Evolutionary conservation across 2,797 vertebrate species (phyloP).

Genomic region (Anomalospiza imberbis): DNA sequence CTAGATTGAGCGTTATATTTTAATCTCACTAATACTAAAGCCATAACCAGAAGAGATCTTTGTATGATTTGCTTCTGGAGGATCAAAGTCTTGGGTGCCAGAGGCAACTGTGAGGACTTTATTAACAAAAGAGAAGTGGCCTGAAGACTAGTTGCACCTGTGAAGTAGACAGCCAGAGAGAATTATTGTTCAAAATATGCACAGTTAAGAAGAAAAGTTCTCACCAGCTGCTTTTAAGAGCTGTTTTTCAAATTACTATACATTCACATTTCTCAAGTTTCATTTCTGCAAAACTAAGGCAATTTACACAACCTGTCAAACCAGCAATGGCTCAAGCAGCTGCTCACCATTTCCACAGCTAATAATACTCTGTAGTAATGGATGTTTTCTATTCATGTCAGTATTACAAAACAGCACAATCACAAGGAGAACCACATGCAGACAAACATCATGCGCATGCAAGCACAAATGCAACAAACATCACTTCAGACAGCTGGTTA

Average conservation of each 20-base stretch:
- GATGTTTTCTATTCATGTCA: background rate
- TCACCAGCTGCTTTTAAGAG: background rate
- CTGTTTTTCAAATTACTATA: background rate
- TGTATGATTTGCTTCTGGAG: background rate
- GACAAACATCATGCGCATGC: constrained; percentile 58
- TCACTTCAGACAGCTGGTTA: constrained; percentile 68
- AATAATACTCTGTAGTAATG: background rate
- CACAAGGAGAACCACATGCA: constrained; percentile 37
- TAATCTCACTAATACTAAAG: background rate
- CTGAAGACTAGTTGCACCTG: background rate
- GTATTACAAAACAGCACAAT: background rate
- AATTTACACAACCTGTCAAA: background rate
- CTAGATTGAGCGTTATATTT: background rate
- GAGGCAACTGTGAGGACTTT: background rate
- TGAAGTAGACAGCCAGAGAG: background rate
- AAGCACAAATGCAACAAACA: constrained; percentile 65
- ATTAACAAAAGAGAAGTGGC: background rate
- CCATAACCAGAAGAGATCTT: background rate
- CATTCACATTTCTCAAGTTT: background rate
- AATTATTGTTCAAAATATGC: background rate
- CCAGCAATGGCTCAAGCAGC: background rate
- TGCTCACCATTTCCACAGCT: background rate
- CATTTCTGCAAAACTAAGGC: background rate
- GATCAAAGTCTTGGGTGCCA: background rate
- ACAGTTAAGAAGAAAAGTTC: background rate